Evolutionary conservation across 1,140 invertebrate genomes (phyloP), one percentile per base, ranked within the genome.

Genomic region (Aphelinus certus): DNA sequence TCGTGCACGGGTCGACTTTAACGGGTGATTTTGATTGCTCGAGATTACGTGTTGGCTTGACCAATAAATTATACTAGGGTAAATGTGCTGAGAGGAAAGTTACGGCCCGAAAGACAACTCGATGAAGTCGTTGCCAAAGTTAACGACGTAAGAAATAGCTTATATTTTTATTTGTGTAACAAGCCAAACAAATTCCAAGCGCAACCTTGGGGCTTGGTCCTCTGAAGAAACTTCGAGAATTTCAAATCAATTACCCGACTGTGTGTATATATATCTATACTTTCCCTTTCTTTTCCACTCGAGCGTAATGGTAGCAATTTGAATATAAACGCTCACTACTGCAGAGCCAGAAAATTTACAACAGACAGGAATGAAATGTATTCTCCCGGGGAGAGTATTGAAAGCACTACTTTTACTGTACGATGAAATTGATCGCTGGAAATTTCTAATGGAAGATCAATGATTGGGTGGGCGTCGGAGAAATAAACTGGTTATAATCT

Each of bases 61-160:
- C 26, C 26, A 26, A 26, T 26, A 26, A 26, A 26, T 26, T 26
- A 26, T 26, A 26, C 26, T 26, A 26, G 26, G 26, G 26, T 26
- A 26, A 26, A 26, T 26, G 26, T 26, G 26, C 26, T 26, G 5
- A 57, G 51, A 66, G 51, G 45, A 66, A 42, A 66, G n/a, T 66
- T 49, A 65, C 53, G 63, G 56, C 7, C 55, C 49, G n/a, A 1
- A 7, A 42, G 9, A 10, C 60, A 55, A 3, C 43, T 3, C 7
- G 45, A 45, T 26, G n/a, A 56, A 6, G 42, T 49, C 3, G 46
- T 64, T 70, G 68, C 71, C 42, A 72, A 72, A 72, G 70, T 51
- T 1, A 7, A 48, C 43, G 2, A 3, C 48, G n/a, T 49, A 73
- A 71, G 60, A 71, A 63, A 58, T 6, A 58, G 2, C n/a, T 49